phyloP scores from a whole-genome alignment of 2,888 invertebrate genomes.

The Leptothorax acervorum region DNA sequence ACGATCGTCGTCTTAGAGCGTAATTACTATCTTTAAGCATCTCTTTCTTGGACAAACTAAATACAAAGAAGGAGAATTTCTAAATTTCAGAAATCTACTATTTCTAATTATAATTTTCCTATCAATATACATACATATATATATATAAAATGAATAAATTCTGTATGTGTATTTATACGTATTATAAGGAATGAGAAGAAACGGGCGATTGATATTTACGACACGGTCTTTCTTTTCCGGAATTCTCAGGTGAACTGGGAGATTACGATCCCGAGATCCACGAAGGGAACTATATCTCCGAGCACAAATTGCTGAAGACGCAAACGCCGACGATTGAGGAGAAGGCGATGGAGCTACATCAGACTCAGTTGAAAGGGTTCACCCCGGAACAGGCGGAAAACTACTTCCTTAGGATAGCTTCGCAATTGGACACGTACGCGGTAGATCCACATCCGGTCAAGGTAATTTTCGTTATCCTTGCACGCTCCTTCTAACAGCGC shows the following conservation, averaged over 20 bases:
- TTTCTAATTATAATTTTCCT: background rate
- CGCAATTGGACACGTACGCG: constrained; percentile 97
- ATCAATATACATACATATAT: background rate
- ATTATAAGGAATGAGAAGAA: background rate
- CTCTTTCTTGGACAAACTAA: background rate
- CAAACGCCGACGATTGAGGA: constrained; percentile 97
- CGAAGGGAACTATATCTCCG: constrained; percentile 95
- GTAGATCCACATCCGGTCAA: constrained; percentile 99
- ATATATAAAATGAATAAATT: background rate
- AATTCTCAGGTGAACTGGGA: constrained; percentile 94
- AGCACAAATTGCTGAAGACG: constrained; percentile 95
- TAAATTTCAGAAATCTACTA: background rate
- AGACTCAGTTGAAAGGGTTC: constrained; percentile 94
- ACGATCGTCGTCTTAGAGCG: background rate
- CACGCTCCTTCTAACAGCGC: background rate
- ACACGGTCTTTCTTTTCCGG: background rate
- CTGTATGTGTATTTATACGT: background rate
- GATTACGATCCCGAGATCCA: constrained; percentile 97
- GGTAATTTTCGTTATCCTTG: constrained; percentile 86
- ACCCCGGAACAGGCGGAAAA: constrained; percentile 95
- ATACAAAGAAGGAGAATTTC: background rate
- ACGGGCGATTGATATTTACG: constrained; percentile 1
- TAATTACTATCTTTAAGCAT: background rate
- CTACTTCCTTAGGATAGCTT: constrained; percentile 96
- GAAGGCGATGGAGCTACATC: constrained; percentile 96